Evolutionary conservation across 2,888 invertebrate genomes (phyloP), one percentile per base, ranked within the genome.

Genomic region (Nebria brevicollis): DNA sequence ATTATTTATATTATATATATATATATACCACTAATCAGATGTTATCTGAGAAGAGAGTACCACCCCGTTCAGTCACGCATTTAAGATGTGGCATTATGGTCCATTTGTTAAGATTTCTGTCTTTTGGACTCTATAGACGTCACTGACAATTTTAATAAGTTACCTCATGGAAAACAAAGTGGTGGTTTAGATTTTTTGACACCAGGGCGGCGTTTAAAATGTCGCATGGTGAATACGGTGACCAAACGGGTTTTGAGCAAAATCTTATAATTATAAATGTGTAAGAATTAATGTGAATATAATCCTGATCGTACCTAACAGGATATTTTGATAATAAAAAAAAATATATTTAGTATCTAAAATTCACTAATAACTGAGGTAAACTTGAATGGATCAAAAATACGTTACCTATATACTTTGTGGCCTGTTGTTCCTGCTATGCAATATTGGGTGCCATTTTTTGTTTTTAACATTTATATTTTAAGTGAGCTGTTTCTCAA

Each of bases 381-480:
- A 72, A 26, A 78, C 73, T 78, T 78, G 78, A 77, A 74, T 73
- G 54, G 66, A 66, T 73, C 78, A 66, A 78, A 66, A 78, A 78
- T 78, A 78, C 78, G 74, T 78, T 78, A 78, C 78, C 78, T 78
- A 78, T 72, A 78, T 43, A 66, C 34, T 65, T 65, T 77, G 72
- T 25, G 78, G 78, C 66, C 73, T 41, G 73, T 73, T 41, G 66
- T 78, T 26, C 78, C 74, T 78, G 77, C 64, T 64, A 70, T 70
- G 77, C 77, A 72, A 77, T 34, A 77, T 73, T 78, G 66, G 78
- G 78, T 74, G 78, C 78, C 78, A 74, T 74, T 66, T 74, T 78
- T 20, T 20, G 0, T 20, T 20, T 20, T 20, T 20, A 77, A 42
- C 66, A 66, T 41, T 65, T 72, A 78, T 65, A 54, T 54, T 54